Base-by-base conservation (phyloP, 2,888 invertebrate species). In the Ectemnius lituratus region DNA sequence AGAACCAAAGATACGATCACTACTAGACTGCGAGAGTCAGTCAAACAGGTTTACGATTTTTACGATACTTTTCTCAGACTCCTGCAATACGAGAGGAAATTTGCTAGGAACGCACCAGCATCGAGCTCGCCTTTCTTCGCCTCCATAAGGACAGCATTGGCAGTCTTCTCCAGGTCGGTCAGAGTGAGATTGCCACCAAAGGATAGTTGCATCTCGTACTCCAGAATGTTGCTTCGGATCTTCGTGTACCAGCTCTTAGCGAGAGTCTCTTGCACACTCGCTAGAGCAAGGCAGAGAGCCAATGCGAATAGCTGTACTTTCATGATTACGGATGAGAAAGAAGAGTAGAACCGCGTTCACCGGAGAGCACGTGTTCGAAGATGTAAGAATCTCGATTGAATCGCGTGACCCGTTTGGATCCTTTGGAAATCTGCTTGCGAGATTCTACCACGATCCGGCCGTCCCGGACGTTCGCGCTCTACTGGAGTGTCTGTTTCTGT, bases 81-180 rank as follows among this genome's bases (percentile, higher is more conserved):
- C 37, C 8, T 6, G 37, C 37, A 37, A 6, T 37, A 4, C 13
- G 62, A 59, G 1, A 1, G 49, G 52, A 45, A 65, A 20, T 52
- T 52, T 52, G 52, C 37, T 37, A 11, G 37, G 37, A 46, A 70
- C 80, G 92, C 91, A 67, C 93, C 94, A 81, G 92, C 91, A 13
- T 92, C 88, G 20, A 93, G 86, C 87, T 95, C 94, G 1, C 88
- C 80, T 18, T 90, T 88, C 84, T 95, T 95, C 57, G 91, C 91
- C 49, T 85, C 84, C 94, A 94, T 94, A 14, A 95, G 89, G 14
- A 94, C 92, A 59, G 91, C 88, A 87, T 94, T 94, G 59, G 93
- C 93, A 1, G 80, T 72, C 0, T 85, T 64, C 89, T 95, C 95
- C 11, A 92, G 91, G 6, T 89, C 83, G 16, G 86, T 92, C 13